Evolutionary conservation across 2,888 invertebrate genomes (phyloP), one percentile per base, ranked within the genome.

Genomic region (Clivina fossor): DNA sequence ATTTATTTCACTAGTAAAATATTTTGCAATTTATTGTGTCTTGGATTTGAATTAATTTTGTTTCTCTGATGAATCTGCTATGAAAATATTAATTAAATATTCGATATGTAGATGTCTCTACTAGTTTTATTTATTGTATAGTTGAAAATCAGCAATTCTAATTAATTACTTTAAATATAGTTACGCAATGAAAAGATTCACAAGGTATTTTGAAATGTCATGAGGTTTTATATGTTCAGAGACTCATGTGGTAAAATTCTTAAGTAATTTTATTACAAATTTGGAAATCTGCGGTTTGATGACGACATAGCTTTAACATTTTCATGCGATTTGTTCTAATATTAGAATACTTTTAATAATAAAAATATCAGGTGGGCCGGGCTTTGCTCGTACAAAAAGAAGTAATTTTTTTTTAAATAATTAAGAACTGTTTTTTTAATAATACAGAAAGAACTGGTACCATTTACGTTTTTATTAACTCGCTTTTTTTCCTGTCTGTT

Each of bases 81-180:
- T 33, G 16, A 33, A 16, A 15, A 15, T 33, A 3, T 2, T 33
- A 33, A 16, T 33, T 13, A 3, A n/a, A 8, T 7, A n/a, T n/a
- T 33, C 33, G 11, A 13, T 11, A 19, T 20, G 11, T 35, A 53
- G 53, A 43, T 53, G 53, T 16, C 53, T 33, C 24, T 13, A 51
- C 22, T 9, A 40, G 20, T 40, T n/a, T 20, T 40, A 40, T 2
- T n/a, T 18, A 9, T 19, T 16, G 22, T 40, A 9, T 5, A 16
- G 18, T 28, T 16, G 11, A 26, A 37, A 35, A 20, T 47, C 15
- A 22, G 22, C 35, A 35, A 37, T 43, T 35, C 15, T 33, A 32
- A 33, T 53, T 44, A 53, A 44, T 53, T 44, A 44, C 24, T 15
- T 37, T 44, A 35, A 43, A 53, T 53, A 24, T 53, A 53, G 43